These are phyloP conservation scores for Dasypus novemcinctus DNA, from an alignment of 2,113 vertebrate genomes.

Conservation along the genomic window DNA sequence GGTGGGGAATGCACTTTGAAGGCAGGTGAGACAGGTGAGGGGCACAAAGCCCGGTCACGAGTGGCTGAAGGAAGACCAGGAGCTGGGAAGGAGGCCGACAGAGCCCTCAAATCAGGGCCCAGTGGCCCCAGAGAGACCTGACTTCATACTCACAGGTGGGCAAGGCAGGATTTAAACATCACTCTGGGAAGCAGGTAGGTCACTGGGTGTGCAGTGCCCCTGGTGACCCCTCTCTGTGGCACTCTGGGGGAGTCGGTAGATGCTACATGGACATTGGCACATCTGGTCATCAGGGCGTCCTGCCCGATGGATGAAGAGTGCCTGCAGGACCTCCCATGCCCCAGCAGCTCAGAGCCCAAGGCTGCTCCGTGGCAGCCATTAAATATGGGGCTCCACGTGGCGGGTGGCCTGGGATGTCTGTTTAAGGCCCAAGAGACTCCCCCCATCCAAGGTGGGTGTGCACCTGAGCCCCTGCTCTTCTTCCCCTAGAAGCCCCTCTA, in stretches of 20 bases:
- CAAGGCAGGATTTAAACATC: too few relatives aligned
- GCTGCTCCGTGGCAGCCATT: too few relatives aligned
- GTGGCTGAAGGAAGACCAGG: neutral
- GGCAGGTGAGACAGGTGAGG: neutral
- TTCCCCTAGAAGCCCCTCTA: neutral
- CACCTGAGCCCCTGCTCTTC: neutral
- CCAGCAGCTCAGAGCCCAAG: fast-evolving
- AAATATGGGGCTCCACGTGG: neutral
- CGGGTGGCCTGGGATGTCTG: fast-evolving
- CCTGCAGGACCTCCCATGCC: fast-evolving
- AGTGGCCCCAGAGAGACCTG: fast-evolving
- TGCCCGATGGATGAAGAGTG: neutral
- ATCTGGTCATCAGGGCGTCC: neutral
- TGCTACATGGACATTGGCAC: fast-evolving
- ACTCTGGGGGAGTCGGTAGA: too few relatives aligned
- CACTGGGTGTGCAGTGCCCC: fast-evolving
- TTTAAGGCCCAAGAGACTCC: too few relatives aligned
- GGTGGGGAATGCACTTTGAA: fast-evolving
- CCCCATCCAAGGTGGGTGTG: fast-evolving
- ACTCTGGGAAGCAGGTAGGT: fast-evolving
- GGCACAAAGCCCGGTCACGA: fast-evolving
- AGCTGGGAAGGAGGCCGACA: neutral
- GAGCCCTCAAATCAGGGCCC: neutral
- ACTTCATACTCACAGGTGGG: fast-evolving
- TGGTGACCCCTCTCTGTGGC: neutral